Evolutionary conservation across 2,113 vertebrate species (phyloP), one percentile per base, ranked within the genome.

Genomic region (Neoarius graeffei): DNA sequence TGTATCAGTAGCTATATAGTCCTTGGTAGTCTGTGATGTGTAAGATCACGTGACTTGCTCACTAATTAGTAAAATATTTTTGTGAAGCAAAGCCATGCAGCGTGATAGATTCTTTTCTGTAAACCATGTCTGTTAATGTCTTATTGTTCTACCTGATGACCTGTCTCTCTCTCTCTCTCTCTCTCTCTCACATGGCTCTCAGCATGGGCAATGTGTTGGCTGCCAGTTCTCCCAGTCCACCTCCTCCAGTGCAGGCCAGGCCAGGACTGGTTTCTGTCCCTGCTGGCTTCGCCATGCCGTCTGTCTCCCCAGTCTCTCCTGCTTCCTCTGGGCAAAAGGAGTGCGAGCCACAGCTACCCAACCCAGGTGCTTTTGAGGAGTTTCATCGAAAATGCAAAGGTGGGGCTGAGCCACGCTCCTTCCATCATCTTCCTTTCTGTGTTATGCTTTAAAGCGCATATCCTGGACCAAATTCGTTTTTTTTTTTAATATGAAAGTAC

Each of bases 321-420:
- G 52, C 73, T 2, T 56, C 71, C 27, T 23, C 64, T 0, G 87
- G 91, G 7, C 90, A 91, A 76, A 83, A 93, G 86, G 69, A 95
- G 90, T n/a, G 91, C n/a, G 93, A 95, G 88, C 86, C 85, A 82
- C 3, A 92, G 66, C 62, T 95, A 80, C 92, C 96, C 85, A 97
- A 98, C 90, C 97, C 97, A 0, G 97, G 97, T 5, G 95, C 96
- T 0, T 98, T 97, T 80, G 96, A 97, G n/a, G 96, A 98, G 90
- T 97, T 96, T 86, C 96, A 97, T 88, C 96, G 96, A 76, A 97
- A 97, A 88, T 97, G 96, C 87, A 97, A 97, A 96, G 97, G 97
- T 98, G 90, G 94, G 90, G 3, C 42, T 4, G 23, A 25, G 52
- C 0, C 52, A 20, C 10, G 1, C 17, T 54, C 25, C 15, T 57